These are phyloP conservation scores for Cosmopolites sordidus DNA, from an alignment of 2,888 invertebrate genomes.

Conservation along the genomic window DNA sequence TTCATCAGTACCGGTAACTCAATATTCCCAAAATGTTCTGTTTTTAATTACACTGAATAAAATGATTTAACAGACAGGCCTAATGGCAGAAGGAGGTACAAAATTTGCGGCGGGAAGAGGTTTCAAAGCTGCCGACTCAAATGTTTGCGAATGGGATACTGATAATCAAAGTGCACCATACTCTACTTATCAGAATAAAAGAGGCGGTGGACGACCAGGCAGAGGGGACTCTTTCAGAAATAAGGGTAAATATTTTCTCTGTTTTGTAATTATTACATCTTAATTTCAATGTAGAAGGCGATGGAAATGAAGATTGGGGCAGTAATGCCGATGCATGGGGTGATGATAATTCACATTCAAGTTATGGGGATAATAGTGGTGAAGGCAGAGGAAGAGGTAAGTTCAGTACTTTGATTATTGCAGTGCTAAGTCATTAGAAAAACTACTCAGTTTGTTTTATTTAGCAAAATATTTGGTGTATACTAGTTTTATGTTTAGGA, in stretches of 20 bases:
- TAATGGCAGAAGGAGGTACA: conserved; percentile 52
- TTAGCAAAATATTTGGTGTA: background rate
- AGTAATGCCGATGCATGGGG: background rate
- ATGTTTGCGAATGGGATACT: conserved; percentile 24
- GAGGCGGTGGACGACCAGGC: conserved; percentile 26
- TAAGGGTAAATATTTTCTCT: conserved; percentile 4
- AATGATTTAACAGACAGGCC: background rate
- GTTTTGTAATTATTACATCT: no score
- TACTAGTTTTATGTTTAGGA: background rate
- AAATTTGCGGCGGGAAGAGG: conserved; percentile 54
- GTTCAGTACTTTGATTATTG: no score
- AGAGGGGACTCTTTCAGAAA: conserved; percentile 21
- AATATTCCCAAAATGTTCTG: background rate
- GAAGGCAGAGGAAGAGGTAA: background rate
- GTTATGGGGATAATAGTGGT: background rate
- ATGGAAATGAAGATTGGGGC: background rate
- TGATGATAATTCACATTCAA: no score
- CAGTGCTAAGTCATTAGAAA: no score
- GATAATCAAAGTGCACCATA: conserved; percentile 2
- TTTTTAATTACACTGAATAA: no score
- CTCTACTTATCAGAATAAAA: conserved; percentile 9
- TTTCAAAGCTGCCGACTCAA: conserved; percentile 46
- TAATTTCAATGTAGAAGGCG: background rate
- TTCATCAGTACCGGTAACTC: conserved; percentile 30
- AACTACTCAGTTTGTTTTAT: background rate